Conservation (phyloP, 2,888 invertebrate genomes). For the Orthosia cruda region DNA sequence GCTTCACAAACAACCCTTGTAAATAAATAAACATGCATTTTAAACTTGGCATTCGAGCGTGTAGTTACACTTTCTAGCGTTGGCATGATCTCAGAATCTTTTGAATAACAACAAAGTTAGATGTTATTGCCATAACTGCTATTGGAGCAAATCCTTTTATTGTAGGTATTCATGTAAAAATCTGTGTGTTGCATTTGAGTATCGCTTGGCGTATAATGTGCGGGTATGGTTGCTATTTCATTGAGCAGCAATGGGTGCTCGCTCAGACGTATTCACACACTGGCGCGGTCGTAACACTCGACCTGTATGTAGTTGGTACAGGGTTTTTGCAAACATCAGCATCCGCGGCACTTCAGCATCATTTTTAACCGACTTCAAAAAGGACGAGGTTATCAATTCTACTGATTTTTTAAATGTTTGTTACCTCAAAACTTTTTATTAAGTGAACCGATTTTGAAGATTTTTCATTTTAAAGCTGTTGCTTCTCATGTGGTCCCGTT, state of each 20-base stretch:
- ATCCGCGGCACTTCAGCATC: too few species aligned
- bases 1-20: conserved; percentile 30
- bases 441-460: too few species aligned
- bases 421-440: too few species aligned
- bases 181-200: conserved; percentile 58
- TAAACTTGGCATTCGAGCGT: conserved; percentile 32
- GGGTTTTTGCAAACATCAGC: too few species aligned
- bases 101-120: conserved; percentile 57
- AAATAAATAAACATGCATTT: conserved; percentile 36
- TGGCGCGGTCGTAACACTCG: conserved; percentile 24
- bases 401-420: too few species aligned
- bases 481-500: too few species aligned
- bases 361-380: too few species aligned
- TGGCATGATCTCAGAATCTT: conserved; percentile 60
- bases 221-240: conserved; percentile 58
- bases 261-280: conserved; percentile 54
- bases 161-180: conserved; percentile 59
- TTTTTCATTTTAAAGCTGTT: too few species aligned
- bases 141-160: conserved; percentile 54
- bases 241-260: conserved; percentile 70
- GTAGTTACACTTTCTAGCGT: conserved; percentile 52
- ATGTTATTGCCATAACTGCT: conserved; percentile 54
- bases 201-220: conserved; percentile 63
- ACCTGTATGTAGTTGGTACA: background rate
- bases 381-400: too few species aligned